Evolutionary conservation across 2,113 vertebrate genomes (phyloP).

Genomic region (Tetrao urogallus): DNA sequence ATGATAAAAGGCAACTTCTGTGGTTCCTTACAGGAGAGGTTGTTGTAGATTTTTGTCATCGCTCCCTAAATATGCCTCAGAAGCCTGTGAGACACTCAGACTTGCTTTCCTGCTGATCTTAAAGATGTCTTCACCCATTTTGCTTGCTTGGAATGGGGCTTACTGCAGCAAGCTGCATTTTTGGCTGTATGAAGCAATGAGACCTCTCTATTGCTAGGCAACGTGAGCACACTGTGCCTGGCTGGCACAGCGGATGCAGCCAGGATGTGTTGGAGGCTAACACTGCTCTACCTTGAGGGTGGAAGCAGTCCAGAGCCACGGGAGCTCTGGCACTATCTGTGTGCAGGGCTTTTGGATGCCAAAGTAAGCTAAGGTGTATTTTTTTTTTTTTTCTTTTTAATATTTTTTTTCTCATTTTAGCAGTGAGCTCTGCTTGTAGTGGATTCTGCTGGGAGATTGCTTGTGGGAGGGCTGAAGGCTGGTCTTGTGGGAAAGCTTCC

Average conservation of each 20-base stretch:
- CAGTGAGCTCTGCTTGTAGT: not conserved
- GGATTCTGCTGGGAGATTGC: not conserved
- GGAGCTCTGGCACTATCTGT: not conserved
- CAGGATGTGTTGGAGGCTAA: not conserved
- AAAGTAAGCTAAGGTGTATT: accelerated
- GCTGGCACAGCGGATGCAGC: not conserved
- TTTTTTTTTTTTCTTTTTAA: not conserved
- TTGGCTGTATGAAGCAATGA: not conserved
- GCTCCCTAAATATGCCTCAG: accelerated
- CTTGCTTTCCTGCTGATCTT: not conserved
- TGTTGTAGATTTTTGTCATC: not conserved
- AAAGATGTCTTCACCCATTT: not conserved
- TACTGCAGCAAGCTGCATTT: slow-evolving; percentile 44
- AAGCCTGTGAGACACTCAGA: not conserved
- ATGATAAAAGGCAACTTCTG: not conserved
- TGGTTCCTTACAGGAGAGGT: accelerated
- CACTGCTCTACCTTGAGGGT: slow-evolving; percentile 34
- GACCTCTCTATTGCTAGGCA: slow-evolving; percentile 70
- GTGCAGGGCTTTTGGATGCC: not conserved
- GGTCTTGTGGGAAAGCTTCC: not conserved
- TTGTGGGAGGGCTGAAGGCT: not conserved
- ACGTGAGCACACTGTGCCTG: not conserved
- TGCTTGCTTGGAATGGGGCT: not conserved
- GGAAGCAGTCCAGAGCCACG: not conserved
- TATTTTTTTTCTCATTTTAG: not conserved